Evolutionary conservation across 2,113 vertebrate species (phyloP).

Genomic region (Corythornis vintsioides): DNA sequence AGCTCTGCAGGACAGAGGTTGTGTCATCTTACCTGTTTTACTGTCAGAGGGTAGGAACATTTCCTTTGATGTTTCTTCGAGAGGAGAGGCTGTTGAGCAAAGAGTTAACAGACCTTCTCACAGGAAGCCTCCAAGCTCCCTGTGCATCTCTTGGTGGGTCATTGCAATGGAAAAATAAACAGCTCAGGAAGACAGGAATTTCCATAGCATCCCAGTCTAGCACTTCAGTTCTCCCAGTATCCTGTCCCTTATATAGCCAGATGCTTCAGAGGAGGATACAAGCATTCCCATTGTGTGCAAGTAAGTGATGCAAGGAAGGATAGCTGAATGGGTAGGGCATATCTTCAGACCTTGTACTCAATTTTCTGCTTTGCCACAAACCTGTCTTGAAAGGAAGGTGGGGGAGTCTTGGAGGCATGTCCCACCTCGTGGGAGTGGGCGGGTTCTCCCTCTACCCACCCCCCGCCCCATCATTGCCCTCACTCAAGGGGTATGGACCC

Average conservation of each 20-base stretch:
- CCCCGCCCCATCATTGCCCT: too few relatives aligned
- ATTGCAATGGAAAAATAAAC: constrained; percentile 52
- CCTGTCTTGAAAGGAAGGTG: neutral
- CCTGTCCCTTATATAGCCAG: constrained; percentile 14
- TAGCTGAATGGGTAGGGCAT: neutral
- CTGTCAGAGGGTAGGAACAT: neutral
- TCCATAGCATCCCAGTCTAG: constrained; percentile 17
- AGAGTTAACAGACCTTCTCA: constrained; percentile 17
- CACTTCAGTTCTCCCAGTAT: neutral
- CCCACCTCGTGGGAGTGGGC: too few relatives aligned
- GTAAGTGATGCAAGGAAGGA: neutral
- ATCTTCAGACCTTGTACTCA: neutral
- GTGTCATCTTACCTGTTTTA: neutral
- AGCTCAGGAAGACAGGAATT: constrained; percentile 40
- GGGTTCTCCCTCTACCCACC: too few relatives aligned
- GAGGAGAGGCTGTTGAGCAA: neutral
- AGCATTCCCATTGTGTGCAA: neutral
- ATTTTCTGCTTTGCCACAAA: neutral
- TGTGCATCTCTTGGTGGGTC: constrained; percentile 31
- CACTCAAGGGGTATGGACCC: too few relatives aligned
- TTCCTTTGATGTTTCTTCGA: neutral
- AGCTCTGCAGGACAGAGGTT: neutral
- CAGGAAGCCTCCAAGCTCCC: neutral
- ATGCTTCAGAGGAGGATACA: neutral
- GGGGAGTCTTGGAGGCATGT: too few relatives aligned